Evolutionary conservation across 2,797 vertebrate species (phyloP).

Genomic region (Sebastes trivittatus): DNA sequence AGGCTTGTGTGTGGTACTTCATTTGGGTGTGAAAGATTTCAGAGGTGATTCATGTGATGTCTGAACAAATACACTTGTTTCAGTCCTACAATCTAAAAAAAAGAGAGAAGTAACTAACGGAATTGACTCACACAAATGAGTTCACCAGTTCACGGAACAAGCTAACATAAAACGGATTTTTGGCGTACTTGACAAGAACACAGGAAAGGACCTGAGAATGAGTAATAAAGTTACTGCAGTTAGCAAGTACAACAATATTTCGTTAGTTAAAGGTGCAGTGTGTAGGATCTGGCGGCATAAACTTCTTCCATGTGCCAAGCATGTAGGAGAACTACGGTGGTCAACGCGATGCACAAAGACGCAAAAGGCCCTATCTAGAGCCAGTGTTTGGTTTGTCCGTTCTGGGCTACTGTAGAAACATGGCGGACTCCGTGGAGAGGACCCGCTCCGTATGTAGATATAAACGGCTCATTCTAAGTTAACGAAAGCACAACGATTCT

Average conservation of each 20-base stretch:
- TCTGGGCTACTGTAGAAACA: no score
- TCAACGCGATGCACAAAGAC: no score
- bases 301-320: no score
- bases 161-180: slow-evolving; percentile 51
- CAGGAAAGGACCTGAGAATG: slow-evolving; percentile 73
- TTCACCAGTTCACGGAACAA: slow-evolving; percentile 15
- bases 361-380: no score
- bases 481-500: no score
- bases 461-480: no score
- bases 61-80: slow-evolving; percentile 29
- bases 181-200: slow-evolving; percentile 59
- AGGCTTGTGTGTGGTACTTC: slow-evolving; percentile 48
- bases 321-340: no score
- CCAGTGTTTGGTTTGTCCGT: no score
- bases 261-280: slow-evolving; percentile 1
- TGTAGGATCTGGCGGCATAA: no score
- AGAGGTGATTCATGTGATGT: slow-evolving; percentile 42
- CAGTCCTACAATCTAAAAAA: slow-evolving; percentile 2
- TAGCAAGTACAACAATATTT: slow-evolving; percentile 39
- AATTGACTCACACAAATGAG: not conserved
- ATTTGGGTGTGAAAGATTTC: slow-evolving; percentile 47
- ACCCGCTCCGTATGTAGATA: no score
- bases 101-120: slow-evolving; percentile 14
- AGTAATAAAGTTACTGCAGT: slow-evolving; percentile 44
- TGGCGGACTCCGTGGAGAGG: no score